These are phyloP conservation scores for Erannis defoliaria DNA, from an alignment of 2,888 invertebrate genomes.

Conservation along the genomic window DNA sequence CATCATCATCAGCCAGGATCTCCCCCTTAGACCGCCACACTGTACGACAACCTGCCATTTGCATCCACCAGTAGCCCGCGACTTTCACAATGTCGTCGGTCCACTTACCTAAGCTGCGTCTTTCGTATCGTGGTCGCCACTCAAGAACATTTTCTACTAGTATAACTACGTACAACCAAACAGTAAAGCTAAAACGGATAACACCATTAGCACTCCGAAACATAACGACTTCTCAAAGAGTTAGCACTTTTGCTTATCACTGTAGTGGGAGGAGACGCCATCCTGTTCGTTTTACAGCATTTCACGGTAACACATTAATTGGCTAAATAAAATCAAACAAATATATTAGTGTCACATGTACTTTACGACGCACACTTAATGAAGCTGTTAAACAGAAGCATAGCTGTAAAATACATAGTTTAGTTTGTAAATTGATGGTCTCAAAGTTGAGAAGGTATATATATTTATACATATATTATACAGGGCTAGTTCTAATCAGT, in stretches of 20 bases:
- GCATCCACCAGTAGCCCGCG: too few relatives aligned
- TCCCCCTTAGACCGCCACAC: too few relatives aligned
- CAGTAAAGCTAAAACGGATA: not conserved
- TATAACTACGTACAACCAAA: not conserved
- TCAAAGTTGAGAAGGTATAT: not conserved
- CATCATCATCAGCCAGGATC: too few relatives aligned
- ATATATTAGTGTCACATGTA: constrained; percentile 45
- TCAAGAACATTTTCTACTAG: not conserved
- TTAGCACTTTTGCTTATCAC: constrained; percentile 48
- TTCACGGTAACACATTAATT: constrained; percentile 84
- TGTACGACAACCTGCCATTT: too few relatives aligned
- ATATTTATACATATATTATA: too few relatives aligned
- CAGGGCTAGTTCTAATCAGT: too few relatives aligned
- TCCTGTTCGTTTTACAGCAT: constrained; percentile 68
- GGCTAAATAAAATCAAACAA: constrained; percentile 75
- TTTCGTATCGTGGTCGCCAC: too few relatives aligned
- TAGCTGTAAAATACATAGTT: constrained; percentile 27
- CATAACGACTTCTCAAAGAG: too few relatives aligned
- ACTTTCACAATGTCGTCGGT: too few relatives aligned
- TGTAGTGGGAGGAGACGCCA: constrained; percentile 62
- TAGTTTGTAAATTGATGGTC: not conserved
- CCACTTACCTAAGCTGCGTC: too few relatives aligned
- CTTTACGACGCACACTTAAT: constrained; percentile 37
- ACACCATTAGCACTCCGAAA: too few relatives aligned
- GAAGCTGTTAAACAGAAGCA: constrained; percentile 31